Percentiles rank a stretch among this genome's conserved stretches.
Evolutionary conservation across 2,113 vertebrate genomes (phyloP).

Genomic region (Megaceryle torquata): DNA sequence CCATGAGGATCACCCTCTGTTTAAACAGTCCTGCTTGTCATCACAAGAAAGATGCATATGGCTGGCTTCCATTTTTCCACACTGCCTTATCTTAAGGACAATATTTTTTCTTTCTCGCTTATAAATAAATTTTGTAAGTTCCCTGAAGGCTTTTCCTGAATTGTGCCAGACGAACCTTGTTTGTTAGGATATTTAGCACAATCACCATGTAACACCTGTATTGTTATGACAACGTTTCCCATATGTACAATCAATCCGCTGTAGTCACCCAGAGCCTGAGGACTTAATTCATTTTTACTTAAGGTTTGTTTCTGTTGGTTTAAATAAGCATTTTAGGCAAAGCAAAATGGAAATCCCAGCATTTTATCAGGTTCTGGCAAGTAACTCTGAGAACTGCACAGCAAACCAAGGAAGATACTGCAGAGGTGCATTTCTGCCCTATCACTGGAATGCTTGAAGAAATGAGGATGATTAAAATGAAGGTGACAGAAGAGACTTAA

Average conservation of each 20-base stretch:
- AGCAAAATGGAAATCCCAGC: background rate
- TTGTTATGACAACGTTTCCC: constrained; percentile 10
- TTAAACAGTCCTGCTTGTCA: background rate
- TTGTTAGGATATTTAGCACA: constrained; percentile 17
- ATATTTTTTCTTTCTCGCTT: background rate
- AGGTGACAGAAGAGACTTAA: background rate
- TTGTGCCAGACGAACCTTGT: constrained; percentile 2
- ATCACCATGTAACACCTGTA: constrained; percentile 19
- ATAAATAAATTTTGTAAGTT: background rate
- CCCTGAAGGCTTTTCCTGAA: background rate
- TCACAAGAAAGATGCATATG: background rate
- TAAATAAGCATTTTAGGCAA: background rate
- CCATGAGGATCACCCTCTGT: background rate
- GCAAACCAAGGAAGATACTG: background rate
- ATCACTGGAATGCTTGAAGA: background rate
- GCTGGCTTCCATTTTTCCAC: background rate
- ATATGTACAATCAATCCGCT: background rate
- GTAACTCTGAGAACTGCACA: background rate
- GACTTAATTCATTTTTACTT: background rate
- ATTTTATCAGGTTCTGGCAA: background rate
- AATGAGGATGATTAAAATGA: background rate
- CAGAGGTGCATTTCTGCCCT: background rate
- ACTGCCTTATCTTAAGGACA: background rate
- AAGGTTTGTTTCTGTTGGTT: constrained; percentile 14
- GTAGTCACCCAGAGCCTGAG: background rate